phyloP scores from a whole-genome alignment of 2,888 invertebrate species.

The Napeogenes sylphis region DNA sequence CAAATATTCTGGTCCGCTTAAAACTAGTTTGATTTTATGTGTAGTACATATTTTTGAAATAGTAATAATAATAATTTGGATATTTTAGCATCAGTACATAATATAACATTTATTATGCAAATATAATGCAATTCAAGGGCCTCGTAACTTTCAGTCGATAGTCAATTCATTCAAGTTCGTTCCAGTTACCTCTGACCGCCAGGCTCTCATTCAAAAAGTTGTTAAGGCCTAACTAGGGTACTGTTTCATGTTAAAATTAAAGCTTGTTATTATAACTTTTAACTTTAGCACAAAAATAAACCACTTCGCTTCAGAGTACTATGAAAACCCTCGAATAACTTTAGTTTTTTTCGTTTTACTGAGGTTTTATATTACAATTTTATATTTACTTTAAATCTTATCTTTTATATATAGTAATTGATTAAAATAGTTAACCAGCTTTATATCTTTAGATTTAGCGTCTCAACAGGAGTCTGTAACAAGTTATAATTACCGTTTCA shows the following conservation, averaged over 20 bases:
- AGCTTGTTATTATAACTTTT: slow-evolving; percentile 4
- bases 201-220: slow-evolving; percentile 23
- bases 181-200: slow-evolving; percentile 12
- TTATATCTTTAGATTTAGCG: no score
- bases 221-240: slow-evolving; percentile 4
- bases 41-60: no score
- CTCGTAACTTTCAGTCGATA: neutral
- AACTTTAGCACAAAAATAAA: neutral
- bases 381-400: no score
- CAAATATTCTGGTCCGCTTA: no score
- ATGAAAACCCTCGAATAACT: slow-evolving; percentile 5
- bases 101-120: no score
- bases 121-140: no score
- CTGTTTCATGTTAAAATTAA: slow-evolving; percentile 7
- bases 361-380: neutral
- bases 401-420: neutral
- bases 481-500: no score
- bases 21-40: no score
- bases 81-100: no score
- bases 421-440: neutral
- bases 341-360: neutral
- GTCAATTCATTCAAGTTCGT: slow-evolving; percentile 6
- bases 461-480: no score
- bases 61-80: no score
- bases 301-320: neutral